Evolutionary conservation across 92 coral and sea anemone genomes (phyloP), one percentile per base, ranked within the genome.

Genomic region (Parazoanthus darwini): DNA sequence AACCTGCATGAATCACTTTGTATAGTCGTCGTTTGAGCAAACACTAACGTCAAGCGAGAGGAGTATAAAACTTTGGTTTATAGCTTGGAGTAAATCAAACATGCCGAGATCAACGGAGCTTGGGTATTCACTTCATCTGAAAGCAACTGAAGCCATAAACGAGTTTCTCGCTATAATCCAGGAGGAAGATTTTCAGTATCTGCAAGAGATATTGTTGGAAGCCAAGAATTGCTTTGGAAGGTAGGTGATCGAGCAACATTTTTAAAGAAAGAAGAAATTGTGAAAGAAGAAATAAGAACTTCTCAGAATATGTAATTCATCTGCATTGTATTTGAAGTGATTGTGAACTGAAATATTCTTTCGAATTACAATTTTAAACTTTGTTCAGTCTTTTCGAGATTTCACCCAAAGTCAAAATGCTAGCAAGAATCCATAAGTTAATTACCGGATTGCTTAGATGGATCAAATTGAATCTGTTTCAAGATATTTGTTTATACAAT

Each of bases 191-290:
- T 96, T 96, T 84, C 91, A 94, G 59, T 96, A 90, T 81, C 91
- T 96, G 51, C 88, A 95, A 29, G 96, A 96, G 86, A 94, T 96
- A 79, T 92, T 96, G 66, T 87, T 94, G 8, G 92, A 93, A 88
- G 95, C 98, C 15, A 93, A 95, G 74, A 90, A 86, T 39, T 94
- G 90, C 58, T 96, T 96, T 91, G 98, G 96, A 82, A 93, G 96
- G 98, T 96, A 89, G 79, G 91, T 72, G 77, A 39, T 72, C 26
- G 8, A 20, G 70, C 8, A 63, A 63, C n/a, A 63, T 3, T 63
- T 63, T 54, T 54, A 54, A 11, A 54, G 59, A 13, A 54, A 54
- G 59, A 54, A 54, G 14, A 13, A 14, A 13, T 13, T 2, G 18
- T 54, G 59, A 11, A 13, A 11, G 3, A 13, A 7, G 59, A 13